phyloP scores from a whole-genome alignment of 2,113 vertebrate genomes.

The Ifrita kowaldi region DNA sequence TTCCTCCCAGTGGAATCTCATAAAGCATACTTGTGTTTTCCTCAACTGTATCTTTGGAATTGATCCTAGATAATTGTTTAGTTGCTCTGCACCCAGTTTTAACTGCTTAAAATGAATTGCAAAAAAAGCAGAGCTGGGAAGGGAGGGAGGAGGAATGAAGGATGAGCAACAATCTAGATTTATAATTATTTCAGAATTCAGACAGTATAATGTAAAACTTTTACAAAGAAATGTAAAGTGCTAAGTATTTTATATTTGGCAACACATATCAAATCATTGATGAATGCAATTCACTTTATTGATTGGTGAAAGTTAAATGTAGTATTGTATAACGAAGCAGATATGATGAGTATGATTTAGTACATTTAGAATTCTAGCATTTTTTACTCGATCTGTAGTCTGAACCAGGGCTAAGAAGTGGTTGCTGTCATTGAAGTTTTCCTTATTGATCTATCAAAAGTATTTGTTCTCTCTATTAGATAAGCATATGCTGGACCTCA shows the following conservation, averaged over 20 bases:
- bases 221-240: neutral
- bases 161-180: neutral
- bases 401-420: neutral
- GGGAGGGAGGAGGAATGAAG: slow-evolving; percentile 18
- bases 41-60: slow-evolving; percentile 59
- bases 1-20: slow-evolving; percentile 64
- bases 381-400: neutral
- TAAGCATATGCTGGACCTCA: neutral
- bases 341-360: neutral
- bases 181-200: neutral
- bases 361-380: neutral
- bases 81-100: slow-evolving; percentile 43
- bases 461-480: slow-evolving; percentile 18
- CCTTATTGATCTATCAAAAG: neutral
- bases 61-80: slow-evolving; percentile 62
- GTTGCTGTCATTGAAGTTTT: neutral
- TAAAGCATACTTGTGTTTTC: slow-evolving; percentile 63
- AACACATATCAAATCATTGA: neutral
- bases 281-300: slow-evolving; percentile 16
- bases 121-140: slow-evolving; percentile 22
- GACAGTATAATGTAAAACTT: neutral
- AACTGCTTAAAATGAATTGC: slow-evolving; percentile 38
- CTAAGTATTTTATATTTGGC: neutral
- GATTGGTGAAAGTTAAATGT: neutral
- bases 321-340: neutral